A percentile compares a stretch with the other conserved stretches of the same genome.
phyloP scores from a whole-genome alignment of 2,888 invertebrate species.

The Stenurella melanura region DNA sequence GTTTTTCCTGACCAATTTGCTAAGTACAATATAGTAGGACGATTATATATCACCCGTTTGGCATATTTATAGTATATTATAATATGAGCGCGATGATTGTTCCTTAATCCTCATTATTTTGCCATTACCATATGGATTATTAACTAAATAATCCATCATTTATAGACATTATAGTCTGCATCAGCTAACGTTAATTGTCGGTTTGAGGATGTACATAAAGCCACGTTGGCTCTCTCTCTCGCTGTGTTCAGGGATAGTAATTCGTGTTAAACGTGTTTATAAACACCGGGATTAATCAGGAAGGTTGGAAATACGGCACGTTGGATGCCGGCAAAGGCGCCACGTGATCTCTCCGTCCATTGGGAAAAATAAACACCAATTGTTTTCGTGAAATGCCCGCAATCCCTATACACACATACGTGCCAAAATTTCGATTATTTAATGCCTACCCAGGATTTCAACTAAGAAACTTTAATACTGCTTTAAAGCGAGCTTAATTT shows the following conservation, averaged over 20 bases:
- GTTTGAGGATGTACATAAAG: conserved; percentile 11
- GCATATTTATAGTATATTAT: no score
- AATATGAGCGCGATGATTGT: no score
- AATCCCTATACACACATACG: conserved; percentile 51
- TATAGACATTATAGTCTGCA: conserved; percentile 13
- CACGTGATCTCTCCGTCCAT: conserved; percentile 53
- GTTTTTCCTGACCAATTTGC: no score
- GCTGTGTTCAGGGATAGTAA: conserved; percentile 35
- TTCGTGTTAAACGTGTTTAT: conserved; percentile 57
- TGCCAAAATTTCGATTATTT: conserved; percentile 53
- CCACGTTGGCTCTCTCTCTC: neutral
- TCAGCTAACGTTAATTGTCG: conserved; percentile 15
- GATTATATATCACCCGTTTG: no score
- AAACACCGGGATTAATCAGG: conserved; percentile 57
- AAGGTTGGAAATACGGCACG: conserved; percentile 50
- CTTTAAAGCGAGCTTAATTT: neutral
- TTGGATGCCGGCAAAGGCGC: conserved; percentile 39
- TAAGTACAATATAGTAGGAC: no score
- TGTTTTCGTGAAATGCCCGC: conserved; percentile 52
- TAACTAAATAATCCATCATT: conserved; percentile 23
- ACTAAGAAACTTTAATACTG: conserved; percentile 16
- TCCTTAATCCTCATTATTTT: conserved; percentile 2
- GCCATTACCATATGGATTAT: conserved; percentile 11
- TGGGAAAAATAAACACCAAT: conserved; percentile 58
- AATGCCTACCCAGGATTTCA: conserved; percentile 31